A percentile compares a stretch with the other conserved stretches of the same genome.
phyloP scores from a whole-genome alignment of 1,140 invertebrate genomes.

The Ostrea edulis region DNA sequence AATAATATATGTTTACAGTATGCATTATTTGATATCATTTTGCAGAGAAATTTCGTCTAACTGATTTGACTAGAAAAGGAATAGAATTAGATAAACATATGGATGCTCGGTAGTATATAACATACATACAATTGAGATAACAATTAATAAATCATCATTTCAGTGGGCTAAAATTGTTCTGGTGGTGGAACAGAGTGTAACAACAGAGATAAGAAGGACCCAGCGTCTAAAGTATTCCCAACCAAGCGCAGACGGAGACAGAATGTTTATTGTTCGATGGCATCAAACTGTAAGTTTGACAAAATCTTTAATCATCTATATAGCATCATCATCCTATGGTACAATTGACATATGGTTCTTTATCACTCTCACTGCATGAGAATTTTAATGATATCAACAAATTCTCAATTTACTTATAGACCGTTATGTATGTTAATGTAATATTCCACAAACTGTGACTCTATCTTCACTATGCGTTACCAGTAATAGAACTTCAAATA shows the following conservation, averaged over 20 bases:
- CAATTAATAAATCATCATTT: constrained; percentile 67
- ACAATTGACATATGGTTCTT: too few species aligned
- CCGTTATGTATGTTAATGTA: neutral
- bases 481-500: neutral
- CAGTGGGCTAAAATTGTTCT: constrained; percentile 98
- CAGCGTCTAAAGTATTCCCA: constrained; percentile 96
- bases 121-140: too few species aligned
- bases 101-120: too few species aligned
- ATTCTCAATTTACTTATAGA: too few species aligned
- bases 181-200: constrained; percentile 96
- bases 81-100: too few species aligned
- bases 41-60: too few species aligned
- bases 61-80: too few species aligned
- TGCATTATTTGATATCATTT: too few species aligned
- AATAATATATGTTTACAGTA: too few species aligned
- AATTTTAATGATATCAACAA: too few species aligned
- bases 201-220: constrained; percentile 89
- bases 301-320: neutral
- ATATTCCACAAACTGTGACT: neutral
- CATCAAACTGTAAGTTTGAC: constrained; percentile 72
- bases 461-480: neutral
- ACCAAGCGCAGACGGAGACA: constrained; percentile 94
- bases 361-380: too few species aligned
- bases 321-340: too few species aligned
- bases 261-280: constrained; percentile 84